Conservation (phyloP, 2,888 invertebrate genomes). For the Xestia xanthographa region DNA sequence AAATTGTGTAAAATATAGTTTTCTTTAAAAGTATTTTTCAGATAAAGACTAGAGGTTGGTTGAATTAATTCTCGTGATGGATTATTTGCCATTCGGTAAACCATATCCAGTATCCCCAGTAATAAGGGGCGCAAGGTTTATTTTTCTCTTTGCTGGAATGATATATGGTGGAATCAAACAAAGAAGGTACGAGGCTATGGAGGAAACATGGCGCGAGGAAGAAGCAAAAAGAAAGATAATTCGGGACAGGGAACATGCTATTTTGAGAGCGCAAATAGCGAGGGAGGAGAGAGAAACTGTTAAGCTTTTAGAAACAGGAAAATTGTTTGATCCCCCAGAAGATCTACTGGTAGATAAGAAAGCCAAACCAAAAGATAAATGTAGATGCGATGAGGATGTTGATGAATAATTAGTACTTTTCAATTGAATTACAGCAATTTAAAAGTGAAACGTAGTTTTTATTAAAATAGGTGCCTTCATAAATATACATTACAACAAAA, state of each 20-base stretch:
- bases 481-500: neutral
- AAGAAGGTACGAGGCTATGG: slow-evolving; percentile 74
- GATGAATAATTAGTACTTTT: neutral
- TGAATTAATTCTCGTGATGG: slow-evolving; percentile 24
- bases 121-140: slow-evolving; percentile 82
- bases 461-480: neutral
- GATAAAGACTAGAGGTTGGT: neutral
- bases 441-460: neutral
- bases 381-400: neutral
- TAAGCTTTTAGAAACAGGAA: slow-evolving; percentile 79
- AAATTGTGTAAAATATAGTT: neutral
- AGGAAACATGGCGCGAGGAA: slow-evolving; percentile 74
- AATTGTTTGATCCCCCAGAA: slow-evolving; percentile 73
- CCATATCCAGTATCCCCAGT: slow-evolving; percentile 84
- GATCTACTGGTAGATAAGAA: neutral
- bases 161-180: slow-evolving; percentile 81
- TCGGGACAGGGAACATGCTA: slow-evolving; percentile 78
- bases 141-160: slow-evolving; percentile 81
- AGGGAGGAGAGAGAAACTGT: slow-evolving; percentile 78
- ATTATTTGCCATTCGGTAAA: slow-evolving; percentile 77
- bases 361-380: no score
- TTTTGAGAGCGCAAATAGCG: slow-evolving; percentile 77
- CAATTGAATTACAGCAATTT: neutral
- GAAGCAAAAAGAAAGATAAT: slow-evolving; percentile 79
- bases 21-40: neutral